Conservation (phyloP, 2,888 invertebrate species). For the Petrolisthes cinctipes region DNA sequence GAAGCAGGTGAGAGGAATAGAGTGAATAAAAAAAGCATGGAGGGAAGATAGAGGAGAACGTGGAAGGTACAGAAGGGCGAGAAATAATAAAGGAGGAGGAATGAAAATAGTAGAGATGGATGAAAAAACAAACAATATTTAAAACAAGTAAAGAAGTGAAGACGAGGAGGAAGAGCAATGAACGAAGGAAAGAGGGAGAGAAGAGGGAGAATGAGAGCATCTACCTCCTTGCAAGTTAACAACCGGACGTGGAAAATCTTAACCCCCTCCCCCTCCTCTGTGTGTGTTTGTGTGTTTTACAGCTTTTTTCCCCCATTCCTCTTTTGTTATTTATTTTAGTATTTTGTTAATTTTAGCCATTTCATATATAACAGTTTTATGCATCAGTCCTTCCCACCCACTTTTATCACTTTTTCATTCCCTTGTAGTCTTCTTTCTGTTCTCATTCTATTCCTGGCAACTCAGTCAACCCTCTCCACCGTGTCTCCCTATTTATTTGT, state of each 20-base stretch:
- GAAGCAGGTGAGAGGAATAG: background rate
- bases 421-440: background rate
- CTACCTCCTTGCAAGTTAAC: constrained; percentile 19
- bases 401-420: background rate
- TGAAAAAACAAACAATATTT: no score
- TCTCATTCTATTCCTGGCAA: background rate
- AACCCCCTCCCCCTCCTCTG: constrained; percentile 19
- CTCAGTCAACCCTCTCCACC: background rate
- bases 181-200: background rate
- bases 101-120: no score
- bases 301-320: no score
- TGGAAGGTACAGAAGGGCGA: background rate
- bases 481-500: background rate
- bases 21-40: background rate
- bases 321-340: background rate
- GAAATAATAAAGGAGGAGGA: background rate
- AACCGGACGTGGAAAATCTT: constrained; percentile 39
- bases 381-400: background rate
- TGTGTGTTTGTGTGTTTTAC: no score
- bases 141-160: no score
- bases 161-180: background rate
- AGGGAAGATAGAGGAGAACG: background rate
- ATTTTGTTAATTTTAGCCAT: background rate
- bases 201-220: constrained; percentile 23
- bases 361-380: background rate